Base-by-base conservation (phyloP, 2,888 invertebrate species). In the Tortrix viridana region DNA sequence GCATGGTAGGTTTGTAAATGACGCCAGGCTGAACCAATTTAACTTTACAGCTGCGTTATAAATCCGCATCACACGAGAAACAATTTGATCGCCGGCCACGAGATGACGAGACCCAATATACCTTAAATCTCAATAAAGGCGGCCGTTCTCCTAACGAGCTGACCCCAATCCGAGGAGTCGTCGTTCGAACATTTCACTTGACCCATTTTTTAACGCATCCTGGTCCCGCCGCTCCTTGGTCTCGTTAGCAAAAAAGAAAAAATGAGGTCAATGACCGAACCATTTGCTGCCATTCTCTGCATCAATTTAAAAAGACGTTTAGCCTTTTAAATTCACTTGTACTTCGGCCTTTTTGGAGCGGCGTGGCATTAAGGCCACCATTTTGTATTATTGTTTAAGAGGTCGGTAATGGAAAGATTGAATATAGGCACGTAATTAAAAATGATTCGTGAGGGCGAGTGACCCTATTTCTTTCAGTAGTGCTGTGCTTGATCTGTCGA, bases 371-470 rank as follows among this genome's bases (percentile, higher is more conserved):
- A 9, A 16, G 23, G 3, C 49, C 70, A 74, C 74, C 79, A 76
- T 77, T 56, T 77, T 79, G 76, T 73, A 74, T 75, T 76, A 84
- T 82, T 80, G 81, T 81, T 79, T 76, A 77, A 81, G 76, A 74
- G 79, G 73, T 78, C 74, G 69, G 70, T 82, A 82, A 86, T 88
- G 85, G 81, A 80, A 86, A 84, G 84, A 90, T 89, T 88, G 86
- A 84, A 84, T 82, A 84, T 84, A 83, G 79, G 77, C 81, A 87
- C 83, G 89, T 77, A 91, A 91, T 90, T 91, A 91, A 91, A 90
- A 91, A 89, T 89, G 88, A 89, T 86, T 89, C 88, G 88, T 85
- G 86, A 83, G 83, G 90, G 90, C 83, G 85, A 89, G 87, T 86
- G 89, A 87, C 89, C 89, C 80, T 87, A 83, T 83, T 86, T 78